Percentiles rank a stretch among this genome's conserved stretches.
phyloP scores from a whole-genome alignment of 1,140 invertebrate genomes.

The Drosophila ohnishii region DNA sequence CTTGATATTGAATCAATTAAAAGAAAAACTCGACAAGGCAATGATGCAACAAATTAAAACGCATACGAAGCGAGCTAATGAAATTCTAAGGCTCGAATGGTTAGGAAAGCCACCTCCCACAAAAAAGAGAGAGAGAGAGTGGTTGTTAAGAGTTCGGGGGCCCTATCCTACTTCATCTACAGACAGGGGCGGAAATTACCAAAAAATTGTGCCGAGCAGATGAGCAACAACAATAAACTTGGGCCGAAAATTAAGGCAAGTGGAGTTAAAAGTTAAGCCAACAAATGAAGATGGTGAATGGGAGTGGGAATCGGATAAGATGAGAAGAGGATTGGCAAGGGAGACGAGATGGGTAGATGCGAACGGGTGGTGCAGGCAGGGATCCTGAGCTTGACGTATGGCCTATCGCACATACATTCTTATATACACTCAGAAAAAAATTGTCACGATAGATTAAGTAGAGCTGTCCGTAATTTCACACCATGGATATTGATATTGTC shows the following conservation, averaged over 20 bases:
- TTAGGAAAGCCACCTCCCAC: slow-evolving; percentile 19
- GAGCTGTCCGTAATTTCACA: not conserved
- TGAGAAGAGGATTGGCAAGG: not conserved
- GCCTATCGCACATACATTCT: slow-evolving; percentile 56
- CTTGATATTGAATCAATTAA: slow-evolving; percentile 71
- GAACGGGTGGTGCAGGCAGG: slow-evolving; percentile 28
- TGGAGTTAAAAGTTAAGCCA: slow-evolving; percentile 79
- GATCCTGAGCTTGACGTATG: slow-evolving; percentile 46
- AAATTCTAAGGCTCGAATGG: slow-evolving; percentile 58
- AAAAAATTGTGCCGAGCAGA: slow-evolving; percentile 69
- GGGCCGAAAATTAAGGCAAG: slow-evolving; percentile 73
- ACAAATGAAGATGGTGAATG: slow-evolving; percentile 72
- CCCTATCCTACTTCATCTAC: slow-evolving; percentile 9
- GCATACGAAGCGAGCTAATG: slow-evolving; percentile 66
- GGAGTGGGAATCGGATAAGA: slow-evolving; percentile 17
- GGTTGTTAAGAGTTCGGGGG: slow-evolving; percentile 20
- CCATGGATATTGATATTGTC: no score
- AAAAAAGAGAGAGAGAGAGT: not conserved
- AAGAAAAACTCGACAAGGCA: slow-evolving; percentile 58
- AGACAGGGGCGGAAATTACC: slow-evolving; percentile 66
- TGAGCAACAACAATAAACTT: slow-evolving; percentile 69
- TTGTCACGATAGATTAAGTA: not conserved
- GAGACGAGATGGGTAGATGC: not conserved
- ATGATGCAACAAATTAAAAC: slow-evolving; percentile 78
- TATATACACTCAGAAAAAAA: slow-evolving; percentile 6